A percentile compares a stretch with the other conserved stretches of the same genome.
phyloP scores from a whole-genome alignment of 2,888 invertebrate species.

The Tenthredo livida region DNA sequence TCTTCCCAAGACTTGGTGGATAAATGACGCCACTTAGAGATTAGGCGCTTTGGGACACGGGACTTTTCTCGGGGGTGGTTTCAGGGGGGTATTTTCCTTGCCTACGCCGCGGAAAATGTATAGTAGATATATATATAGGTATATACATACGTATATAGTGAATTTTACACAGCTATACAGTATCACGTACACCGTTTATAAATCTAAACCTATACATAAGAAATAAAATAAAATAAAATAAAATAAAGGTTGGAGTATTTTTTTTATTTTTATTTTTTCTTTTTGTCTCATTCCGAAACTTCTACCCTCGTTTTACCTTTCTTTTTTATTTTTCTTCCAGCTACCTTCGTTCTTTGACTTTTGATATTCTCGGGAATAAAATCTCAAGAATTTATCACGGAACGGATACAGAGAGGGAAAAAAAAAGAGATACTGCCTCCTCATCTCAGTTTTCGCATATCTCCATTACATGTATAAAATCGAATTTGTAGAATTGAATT shows the following conservation, averaged over 20 bases:
- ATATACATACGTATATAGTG: background rate
- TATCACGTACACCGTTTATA: background rate
- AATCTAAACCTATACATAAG: background rate
- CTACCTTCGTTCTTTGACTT: background rate
- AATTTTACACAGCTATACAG: background rate
- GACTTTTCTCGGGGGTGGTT: constrained; percentile 15
- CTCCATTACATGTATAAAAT: background rate
- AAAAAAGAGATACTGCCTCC: background rate
- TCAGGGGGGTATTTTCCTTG: constrained; percentile 61
- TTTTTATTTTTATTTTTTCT: background rate
- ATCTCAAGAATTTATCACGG: background rate
- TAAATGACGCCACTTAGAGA: constrained; percentile 71
- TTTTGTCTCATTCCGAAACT: background rate
- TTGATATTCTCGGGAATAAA: background rate
- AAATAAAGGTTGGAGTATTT: background rate
- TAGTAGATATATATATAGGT: background rate
- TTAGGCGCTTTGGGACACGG: constrained; percentile 67
- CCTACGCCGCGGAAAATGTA: constrained; percentile 63
- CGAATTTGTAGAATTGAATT: background rate
- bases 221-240: background rate
- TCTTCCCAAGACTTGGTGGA: background rate
- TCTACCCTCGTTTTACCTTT: background rate
- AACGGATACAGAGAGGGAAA: background rate
- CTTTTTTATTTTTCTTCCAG: background rate
- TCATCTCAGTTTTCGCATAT: background rate